Conservation (phyloP, 2,888 invertebrate species). For the Dryobota labecula region DNA sequence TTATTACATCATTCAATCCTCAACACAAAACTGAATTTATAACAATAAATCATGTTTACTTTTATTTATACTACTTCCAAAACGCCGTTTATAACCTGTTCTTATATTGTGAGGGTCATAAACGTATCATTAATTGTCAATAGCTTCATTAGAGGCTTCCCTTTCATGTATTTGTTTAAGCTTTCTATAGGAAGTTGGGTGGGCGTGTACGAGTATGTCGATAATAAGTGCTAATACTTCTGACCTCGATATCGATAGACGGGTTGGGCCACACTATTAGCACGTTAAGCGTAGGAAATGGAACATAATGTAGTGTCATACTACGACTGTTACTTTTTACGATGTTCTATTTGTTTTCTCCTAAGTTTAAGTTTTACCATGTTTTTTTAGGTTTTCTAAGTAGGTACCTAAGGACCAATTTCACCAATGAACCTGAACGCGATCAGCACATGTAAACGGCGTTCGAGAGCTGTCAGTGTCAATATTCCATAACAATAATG, state of each 20-base stretch:
- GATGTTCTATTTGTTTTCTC: not conserved
- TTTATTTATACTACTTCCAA: conserved; percentile 3
- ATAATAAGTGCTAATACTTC: conserved; percentile 82
- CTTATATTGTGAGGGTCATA: conserved; percentile 25
- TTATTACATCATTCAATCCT: not conserved
- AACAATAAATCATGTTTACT: not conserved
- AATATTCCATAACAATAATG: not conserved
- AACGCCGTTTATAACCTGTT: conserved; percentile 31
- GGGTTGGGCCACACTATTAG: conserved; percentile 69
- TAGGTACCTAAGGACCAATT: too few relatives aligned
- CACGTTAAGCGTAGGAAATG: conserved; percentile 48
- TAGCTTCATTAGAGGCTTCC: conserved; percentile 79
- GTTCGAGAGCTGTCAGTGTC: not conserved
- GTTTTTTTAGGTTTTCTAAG: not conserved
- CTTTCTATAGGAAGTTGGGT: conserved; percentile 84
- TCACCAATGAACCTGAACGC: too few relatives aligned
- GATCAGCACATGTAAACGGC: too few relatives aligned
- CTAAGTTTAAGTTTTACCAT: not conserved
- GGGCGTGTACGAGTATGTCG: conserved; percentile 72
- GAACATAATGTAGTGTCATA: conserved; percentile 14
- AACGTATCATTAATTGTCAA: conserved; percentile 75
- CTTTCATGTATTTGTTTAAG: conserved; percentile 75
- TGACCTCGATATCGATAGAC: conserved; percentile 79
- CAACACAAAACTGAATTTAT: not conserved
- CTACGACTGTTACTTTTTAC: conserved; percentile 6